Conservation (phyloP, 2,888 invertebrate species). For the Drosophila gaucha region DNA sequence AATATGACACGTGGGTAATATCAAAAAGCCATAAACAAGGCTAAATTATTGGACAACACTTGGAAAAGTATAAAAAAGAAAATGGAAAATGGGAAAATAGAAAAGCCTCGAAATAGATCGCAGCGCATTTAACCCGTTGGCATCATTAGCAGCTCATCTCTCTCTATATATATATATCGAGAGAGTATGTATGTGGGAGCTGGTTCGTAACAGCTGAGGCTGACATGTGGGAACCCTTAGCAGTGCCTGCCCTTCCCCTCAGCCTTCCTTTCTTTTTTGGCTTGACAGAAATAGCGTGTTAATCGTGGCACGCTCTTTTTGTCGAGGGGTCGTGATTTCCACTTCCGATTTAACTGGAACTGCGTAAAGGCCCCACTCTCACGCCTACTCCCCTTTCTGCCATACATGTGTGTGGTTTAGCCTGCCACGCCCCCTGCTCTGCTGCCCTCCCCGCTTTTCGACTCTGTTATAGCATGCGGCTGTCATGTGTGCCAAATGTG, state of each 20-base stretch:
- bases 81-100: slow-evolving; percentile 9
- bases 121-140: slow-evolving; percentile 73
- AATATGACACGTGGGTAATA: slow-evolving; percentile 74
- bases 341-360: slow-evolving; percentile 79
- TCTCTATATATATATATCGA: background rate
- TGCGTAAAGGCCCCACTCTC: slow-evolving; percentile 47
- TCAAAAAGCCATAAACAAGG: slow-evolving; percentile 70
- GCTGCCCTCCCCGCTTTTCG: slow-evolving; percentile 9
- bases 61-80: slow-evolving; percentile 45
- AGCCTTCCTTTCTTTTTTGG: background rate
- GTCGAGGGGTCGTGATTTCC: slow-evolving; percentile 58
- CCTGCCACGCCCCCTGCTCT: slow-evolving; percentile 6
- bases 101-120: slow-evolving; percentile 61
- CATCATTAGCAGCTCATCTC: slow-evolving; percentile 74
- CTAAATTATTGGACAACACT: slow-evolving; percentile 70
- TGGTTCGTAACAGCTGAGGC: slow-evolving; percentile 53
- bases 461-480: slow-evolving; percentile 63
- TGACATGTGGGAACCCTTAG: slow-evolving; percentile 63
- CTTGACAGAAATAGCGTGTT: slow-evolving; percentile 80
- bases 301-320: slow-evolving; percentile 73
- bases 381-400: slow-evolving; percentile 4
- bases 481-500: slow-evolving; percentile 78
- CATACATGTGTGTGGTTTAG: slow-evolving; percentile 56
- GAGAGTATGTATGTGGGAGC: background rate
- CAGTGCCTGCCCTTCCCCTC: background rate